Evolutionary conservation across 2,113 vertebrate genomes (phyloP).

Genomic region (Seriola rivoliana): DNA sequence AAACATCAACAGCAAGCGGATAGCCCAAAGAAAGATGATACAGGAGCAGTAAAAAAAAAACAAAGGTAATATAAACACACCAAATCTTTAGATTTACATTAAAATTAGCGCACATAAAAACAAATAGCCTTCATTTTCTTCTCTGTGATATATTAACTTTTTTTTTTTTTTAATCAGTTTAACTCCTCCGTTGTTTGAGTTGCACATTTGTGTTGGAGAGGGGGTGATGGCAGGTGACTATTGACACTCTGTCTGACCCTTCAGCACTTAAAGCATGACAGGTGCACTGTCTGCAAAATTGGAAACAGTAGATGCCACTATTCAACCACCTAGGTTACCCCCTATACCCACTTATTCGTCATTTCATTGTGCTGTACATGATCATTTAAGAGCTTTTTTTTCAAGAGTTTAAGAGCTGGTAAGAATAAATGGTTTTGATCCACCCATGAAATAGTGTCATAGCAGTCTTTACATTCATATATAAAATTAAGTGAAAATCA

Average conservation of each 20-base stretch:
- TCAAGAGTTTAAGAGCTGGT: background rate
- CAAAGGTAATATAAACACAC: too few relatives aligned
- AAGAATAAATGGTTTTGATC: background rate
- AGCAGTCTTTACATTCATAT: background rate
- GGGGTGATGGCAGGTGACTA: background rate
- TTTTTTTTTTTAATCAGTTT: too few relatives aligned
- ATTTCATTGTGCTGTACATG: background rate
- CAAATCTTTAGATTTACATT: too few relatives aligned
- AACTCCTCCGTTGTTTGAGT: too few relatives aligned
- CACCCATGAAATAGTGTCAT: background rate
- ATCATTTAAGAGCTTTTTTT: background rate
- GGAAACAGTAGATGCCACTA: background rate
- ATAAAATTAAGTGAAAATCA: too few relatives aligned
- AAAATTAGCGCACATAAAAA: too few relatives aligned
- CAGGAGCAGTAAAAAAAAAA: too few relatives aligned
- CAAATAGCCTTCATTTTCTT: too few relatives aligned
- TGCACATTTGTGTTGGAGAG: background rate
- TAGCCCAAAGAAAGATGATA: too few relatives aligned
- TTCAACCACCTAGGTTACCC: background rate
- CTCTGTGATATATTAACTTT: too few relatives aligned
- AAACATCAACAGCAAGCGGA: too few relatives aligned
- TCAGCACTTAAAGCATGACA: background rate
- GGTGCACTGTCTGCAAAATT: background rate
- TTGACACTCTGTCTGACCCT: slow-evolving; percentile 7
- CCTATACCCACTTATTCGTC: background rate